A percentile compares a stretch with the other conserved stretches of the same genome.
phyloP scores from a whole-genome alignment of 2,888 invertebrate species.

The Electrophaes corylata region DNA sequence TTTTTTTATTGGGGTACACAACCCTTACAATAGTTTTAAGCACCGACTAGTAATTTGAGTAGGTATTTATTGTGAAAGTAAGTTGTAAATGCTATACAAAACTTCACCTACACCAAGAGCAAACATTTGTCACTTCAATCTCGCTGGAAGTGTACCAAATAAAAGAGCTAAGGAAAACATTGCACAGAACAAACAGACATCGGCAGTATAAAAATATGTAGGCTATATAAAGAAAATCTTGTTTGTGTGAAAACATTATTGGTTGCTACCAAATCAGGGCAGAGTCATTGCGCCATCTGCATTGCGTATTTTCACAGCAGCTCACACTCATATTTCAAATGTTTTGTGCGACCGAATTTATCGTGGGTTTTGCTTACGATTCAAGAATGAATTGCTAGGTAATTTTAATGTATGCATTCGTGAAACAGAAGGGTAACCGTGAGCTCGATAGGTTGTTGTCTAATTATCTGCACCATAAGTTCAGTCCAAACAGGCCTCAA shows the following conservation, averaged over 20 bases:
- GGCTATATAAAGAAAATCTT: conserved; percentile 31
- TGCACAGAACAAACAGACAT: conserved; percentile 27
- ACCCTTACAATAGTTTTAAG: too few relatives aligned
- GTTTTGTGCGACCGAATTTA: conserved; percentile 29
- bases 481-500: too few relatives aligned
- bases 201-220: conserved; percentile 29
- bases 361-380: conserved; percentile 16
- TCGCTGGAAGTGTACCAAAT: conserved; percentile 20
- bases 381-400: conserved; percentile 8
- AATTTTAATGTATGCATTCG: background rate
- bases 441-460: too few relatives aligned
- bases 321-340: conserved; percentile 34
- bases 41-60: too few relatives aligned
- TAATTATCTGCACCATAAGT: too few relatives aligned
- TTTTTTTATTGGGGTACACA: too few relatives aligned
- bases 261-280: conserved; percentile 37
- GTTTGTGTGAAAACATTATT: conserved; percentile 33
- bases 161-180: conserved; percentile 22
- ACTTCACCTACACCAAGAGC: background rate
- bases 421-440: background rate
- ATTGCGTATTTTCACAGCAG: conserved; percentile 50
- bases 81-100: background rate
- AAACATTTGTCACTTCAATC: background rate
- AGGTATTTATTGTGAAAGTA: too few relatives aligned
- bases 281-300: conserved; percentile 49